These are phyloP conservation scores for Malthinus flaveolus DNA, from an alignment of 2,888 invertebrate species.

Conservation along the genomic window DNA sequence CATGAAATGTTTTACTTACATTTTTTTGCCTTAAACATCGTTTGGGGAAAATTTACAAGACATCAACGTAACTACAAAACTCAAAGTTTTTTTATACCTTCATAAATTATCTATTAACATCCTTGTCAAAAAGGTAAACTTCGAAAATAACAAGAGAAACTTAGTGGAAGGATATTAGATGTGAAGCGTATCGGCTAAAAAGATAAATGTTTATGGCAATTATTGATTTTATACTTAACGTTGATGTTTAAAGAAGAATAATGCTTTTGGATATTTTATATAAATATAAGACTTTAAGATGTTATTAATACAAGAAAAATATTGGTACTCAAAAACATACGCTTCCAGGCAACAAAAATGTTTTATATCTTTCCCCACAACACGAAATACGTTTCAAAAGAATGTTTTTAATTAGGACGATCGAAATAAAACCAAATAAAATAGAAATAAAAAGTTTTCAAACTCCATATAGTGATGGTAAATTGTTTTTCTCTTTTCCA, in stretches of 20 bases:
- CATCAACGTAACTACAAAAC: background rate
- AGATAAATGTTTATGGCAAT: constrained; percentile 11
- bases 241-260: background rate
- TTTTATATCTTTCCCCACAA: too few species aligned
- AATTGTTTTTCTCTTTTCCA: too few species aligned
- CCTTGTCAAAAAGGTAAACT: constrained; percentile 2
- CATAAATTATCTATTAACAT: background rate
- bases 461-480: too few species aligned
- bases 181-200: background rate
- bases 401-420: too few species aligned
- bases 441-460: too few species aligned
- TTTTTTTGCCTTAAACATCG: constrained; percentile 2
- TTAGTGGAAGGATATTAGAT: constrained; percentile 8
- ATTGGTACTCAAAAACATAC: too few species aligned
- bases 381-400: too few species aligned
- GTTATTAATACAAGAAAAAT: too few species aligned
- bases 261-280: too few species aligned
- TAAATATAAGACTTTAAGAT: too few species aligned
- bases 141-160: constrained; percentile 7
- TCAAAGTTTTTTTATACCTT: background rate
- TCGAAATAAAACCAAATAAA: too few species aligned
- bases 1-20: constrained; percentile 1
- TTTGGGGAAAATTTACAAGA: background rate
- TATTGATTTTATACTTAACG: constrained; percentile 8
- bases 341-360: too few species aligned